Conservation (phyloP, 2,797 vertebrate genomes). For the Pogoniulus pusillus region DNA sequence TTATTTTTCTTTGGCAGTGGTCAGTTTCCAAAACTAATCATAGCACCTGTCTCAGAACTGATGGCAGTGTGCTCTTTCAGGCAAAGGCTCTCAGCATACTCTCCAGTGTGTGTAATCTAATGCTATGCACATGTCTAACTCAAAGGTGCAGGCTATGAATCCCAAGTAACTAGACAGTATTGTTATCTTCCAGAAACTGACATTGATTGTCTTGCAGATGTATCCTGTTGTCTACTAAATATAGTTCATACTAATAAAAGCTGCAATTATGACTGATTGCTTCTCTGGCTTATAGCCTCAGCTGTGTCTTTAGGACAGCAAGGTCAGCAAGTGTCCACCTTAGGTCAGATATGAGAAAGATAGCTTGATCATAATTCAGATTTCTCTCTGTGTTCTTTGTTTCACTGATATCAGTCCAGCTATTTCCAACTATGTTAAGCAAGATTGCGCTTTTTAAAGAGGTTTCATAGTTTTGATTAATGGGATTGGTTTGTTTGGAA, state of each 20-base stretch:
- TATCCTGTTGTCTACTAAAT: neutral
- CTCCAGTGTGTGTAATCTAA: neutral
- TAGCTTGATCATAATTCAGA: neutral
- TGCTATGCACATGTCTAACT: neutral
- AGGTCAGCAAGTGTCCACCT: neutral
- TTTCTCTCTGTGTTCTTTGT: neutral
- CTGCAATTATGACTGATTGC: neutral
- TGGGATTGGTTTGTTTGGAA: neutral
- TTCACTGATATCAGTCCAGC: neutral
- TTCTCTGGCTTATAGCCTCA: neutral
- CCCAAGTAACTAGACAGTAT: neutral
- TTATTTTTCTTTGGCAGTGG: neutral
- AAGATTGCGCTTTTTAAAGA: neutral
- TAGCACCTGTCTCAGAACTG: neutral
- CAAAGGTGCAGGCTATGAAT: neutral
- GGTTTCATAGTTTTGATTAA: neutral
- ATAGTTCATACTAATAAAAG: neutral
- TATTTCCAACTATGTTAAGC: neutral
- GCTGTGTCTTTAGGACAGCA: neutral
- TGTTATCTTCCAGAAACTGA: neutral
- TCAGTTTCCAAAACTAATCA: neutral
- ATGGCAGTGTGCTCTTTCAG: neutral
- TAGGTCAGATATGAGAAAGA: neutral
- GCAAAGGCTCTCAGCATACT: neutral
- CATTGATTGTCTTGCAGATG: neutral